These are phyloP conservation scores for Chloroclystis v-ata DNA, from an alignment of 2,888 invertebrate species.

Conservation along the genomic window DNA sequence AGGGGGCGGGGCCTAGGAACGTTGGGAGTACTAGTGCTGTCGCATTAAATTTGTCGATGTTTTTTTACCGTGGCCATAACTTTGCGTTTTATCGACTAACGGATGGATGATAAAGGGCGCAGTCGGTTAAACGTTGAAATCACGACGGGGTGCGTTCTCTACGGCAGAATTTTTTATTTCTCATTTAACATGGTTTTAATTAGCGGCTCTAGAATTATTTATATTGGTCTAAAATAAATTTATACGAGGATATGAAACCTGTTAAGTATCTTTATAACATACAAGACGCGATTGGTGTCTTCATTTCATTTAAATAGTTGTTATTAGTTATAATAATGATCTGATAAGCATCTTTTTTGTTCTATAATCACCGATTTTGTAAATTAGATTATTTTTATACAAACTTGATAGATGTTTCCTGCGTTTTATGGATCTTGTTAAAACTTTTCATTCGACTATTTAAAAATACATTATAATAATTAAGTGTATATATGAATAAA, in stretches of 20 bases:
- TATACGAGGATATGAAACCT: constrained; percentile 21
- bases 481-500: no score
- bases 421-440: neutral
- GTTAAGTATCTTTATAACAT: neutral
- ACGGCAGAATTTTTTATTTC: constrained; percentile 40
- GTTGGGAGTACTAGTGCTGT: constrained; percentile 55
- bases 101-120: constrained; percentile 26
- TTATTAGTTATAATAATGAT: neutral
- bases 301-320: constrained; percentile 13
- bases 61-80: constrained; percentile 42
- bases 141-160: constrained; percentile 58
- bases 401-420: neutral
- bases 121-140: constrained; percentile 40
- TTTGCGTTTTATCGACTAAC: constrained; percentile 52
- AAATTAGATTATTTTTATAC: neutral
- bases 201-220: constrained; percentile 43
- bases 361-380: neutral
- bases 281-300: constrained; percentile 8
- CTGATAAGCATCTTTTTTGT: neutral
- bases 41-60: constrained; percentile 59
- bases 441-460: neutral
- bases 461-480: neutral
- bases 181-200: constrained; percentile 64
- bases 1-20: constrained; percentile 49
- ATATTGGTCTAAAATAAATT: constrained; percentile 25